Evolutionary conservation across 2,113 vertebrate species (phyloP).

Genomic region (Pyrgilauda ruficollis): DNA sequence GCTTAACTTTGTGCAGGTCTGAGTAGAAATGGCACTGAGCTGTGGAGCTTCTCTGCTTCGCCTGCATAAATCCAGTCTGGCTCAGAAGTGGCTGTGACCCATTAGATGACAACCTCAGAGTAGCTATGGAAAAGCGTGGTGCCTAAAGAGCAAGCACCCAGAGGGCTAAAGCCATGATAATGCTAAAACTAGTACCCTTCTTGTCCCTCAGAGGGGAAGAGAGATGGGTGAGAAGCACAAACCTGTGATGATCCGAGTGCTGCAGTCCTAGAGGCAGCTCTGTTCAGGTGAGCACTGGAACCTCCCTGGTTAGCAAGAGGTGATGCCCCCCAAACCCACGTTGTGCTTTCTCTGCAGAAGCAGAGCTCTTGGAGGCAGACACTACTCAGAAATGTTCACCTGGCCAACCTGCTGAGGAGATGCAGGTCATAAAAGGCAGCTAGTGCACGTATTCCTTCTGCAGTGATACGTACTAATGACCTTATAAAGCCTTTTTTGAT

Average conservation of each 20-base stretch:
- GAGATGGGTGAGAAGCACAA: background rate
- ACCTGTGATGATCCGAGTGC: background rate
- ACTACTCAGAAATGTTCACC: background rate
- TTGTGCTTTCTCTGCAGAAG: background rate
- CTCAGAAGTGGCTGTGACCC: background rate
- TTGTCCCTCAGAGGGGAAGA: background rate
- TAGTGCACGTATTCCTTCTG: background rate
- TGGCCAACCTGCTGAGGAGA: background rate
- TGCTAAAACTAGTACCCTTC: background rate
- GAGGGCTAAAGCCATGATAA: background rate
- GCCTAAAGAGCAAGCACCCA: background rate
- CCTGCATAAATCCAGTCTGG: background rate
- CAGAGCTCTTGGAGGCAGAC: background rate
- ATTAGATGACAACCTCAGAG: background rate
- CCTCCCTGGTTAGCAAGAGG: background rate
- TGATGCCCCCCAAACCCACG: background rate
- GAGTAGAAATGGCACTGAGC: background rate
- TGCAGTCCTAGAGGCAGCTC: background rate
- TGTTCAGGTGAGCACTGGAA: background rate
- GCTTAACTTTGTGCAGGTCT: background rate
- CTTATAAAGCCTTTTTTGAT: background rate
- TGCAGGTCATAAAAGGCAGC: background rate
- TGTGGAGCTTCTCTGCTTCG: background rate
- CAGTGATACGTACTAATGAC: rapidly evolving
- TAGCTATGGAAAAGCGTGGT: background rate